phyloP scores from a whole-genome alignment of 2,888 invertebrate genomes.

The Blastobasis lacticolella region DNA sequence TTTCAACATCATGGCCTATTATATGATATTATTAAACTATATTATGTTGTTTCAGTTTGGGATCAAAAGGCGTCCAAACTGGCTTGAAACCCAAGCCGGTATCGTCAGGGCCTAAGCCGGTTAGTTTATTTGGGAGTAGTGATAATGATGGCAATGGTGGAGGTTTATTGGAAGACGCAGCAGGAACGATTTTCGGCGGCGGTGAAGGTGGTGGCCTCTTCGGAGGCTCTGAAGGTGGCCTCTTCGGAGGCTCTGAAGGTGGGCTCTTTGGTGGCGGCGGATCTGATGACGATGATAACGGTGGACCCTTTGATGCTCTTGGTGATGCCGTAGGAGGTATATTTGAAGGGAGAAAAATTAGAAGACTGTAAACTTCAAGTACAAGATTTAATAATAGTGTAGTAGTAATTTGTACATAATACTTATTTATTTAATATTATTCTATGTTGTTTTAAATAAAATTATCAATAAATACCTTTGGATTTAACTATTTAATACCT shows the following conservation, averaged over 20 bases:
- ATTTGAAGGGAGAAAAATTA: constrained; percentile 34
- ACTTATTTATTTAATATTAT: not conserved
- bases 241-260: constrained; percentile 16
- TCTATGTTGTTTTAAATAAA: too few relatives aligned
- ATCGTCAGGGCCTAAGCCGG: constrained; percentile 52
- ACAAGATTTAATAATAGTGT: not conserved
- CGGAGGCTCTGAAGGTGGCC: not conserved
- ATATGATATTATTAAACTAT: too few relatives aligned
- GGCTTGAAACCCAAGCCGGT: constrained; percentile 61
- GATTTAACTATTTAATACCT: too few relatives aligned
- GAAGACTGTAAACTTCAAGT: not conserved
- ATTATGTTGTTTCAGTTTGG: constrained; percentile 39
- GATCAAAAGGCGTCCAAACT: constrained; percentile 57
- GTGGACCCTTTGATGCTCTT: constrained; percentile 50
- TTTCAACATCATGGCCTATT: not conserved
- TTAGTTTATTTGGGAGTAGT: constrained; percentile 50
- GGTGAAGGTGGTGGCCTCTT: constrained; percentile 5
- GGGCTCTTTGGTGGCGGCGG: constrained; percentile 21
- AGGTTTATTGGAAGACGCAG: constrained; percentile 40
- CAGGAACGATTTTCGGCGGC: constrained; percentile 30
- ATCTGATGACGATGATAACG: constrained; percentile 28
- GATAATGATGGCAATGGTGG: constrained; percentile 35
- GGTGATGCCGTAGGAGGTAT: constrained; percentile 59
- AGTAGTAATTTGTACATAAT: not conserved
- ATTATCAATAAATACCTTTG: too few relatives aligned